Conservation (phyloP, 2,888 invertebrate genomes). For the Masnerella sp. region DNA sequence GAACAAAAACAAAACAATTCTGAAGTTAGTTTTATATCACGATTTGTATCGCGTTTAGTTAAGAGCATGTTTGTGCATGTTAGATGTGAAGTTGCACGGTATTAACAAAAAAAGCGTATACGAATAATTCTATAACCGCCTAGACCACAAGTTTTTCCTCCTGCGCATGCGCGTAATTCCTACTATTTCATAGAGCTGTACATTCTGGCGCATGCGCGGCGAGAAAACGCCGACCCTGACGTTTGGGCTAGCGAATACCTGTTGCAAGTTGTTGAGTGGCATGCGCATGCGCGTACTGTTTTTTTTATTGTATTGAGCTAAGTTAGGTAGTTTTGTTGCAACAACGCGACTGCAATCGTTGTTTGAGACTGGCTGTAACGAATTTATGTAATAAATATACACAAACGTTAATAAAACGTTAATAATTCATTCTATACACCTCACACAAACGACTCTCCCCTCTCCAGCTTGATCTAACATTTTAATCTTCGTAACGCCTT, state of each 20-base stretch:
- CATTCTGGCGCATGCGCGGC: background rate
- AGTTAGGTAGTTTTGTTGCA: background rate
- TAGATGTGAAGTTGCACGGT: constrained; percentile 27
- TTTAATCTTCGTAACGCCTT: constrained; percentile 65
- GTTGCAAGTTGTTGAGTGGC: constrained; percentile 4
- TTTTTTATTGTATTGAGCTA: constrained; percentile 16
- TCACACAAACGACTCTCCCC: constrained; percentile 64
- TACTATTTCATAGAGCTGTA: background rate
- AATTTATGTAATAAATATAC: constrained; percentile 70
- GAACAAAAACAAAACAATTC: too few species aligned
- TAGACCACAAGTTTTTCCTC: background rate
- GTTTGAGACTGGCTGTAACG: constrained; percentile 57
- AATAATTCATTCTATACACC: constrained; percentile 68
- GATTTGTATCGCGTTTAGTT: constrained; percentile 20
- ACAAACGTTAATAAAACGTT: constrained; percentile 61
- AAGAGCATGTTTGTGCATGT: constrained; percentile 49
- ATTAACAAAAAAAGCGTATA: constrained; percentile 13
- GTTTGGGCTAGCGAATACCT: constrained; percentile 2
- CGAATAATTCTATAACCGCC: background rate
- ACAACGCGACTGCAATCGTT: constrained; percentile 35
- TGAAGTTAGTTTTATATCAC: constrained; percentile 4
- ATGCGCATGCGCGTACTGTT: constrained; percentile 31
- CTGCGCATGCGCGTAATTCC: background rate
- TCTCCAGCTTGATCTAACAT: constrained; percentile 72
- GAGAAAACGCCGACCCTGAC: background rate